phyloP scores from a whole-genome alignment of 2,888 invertebrate genomes.

The Neria commutata region DNA sequence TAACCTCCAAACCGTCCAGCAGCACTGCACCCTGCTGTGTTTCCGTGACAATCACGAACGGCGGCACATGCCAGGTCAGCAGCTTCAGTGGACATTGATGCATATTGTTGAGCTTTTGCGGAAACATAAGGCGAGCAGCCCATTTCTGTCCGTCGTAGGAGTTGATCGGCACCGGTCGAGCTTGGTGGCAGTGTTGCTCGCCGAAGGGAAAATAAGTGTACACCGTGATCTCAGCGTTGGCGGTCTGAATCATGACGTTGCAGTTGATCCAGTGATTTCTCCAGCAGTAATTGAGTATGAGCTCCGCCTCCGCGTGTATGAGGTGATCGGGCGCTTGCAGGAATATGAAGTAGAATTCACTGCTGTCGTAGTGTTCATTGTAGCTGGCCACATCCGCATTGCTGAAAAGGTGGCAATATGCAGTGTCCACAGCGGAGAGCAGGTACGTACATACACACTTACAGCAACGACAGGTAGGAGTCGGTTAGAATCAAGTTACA shows the following conservation, averaged over 20 bases:
- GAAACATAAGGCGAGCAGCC: slow-evolving; percentile 38
- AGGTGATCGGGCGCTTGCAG: slow-evolving; percentile 40
- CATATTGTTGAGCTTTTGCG: slow-evolving; percentile 42
- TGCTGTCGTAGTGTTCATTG: slow-evolving; percentile 39
- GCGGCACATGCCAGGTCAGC: slow-evolving; percentile 34
- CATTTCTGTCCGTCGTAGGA: slow-evolving; percentile 36
- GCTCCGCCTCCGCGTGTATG: slow-evolving; percentile 38
- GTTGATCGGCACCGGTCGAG: slow-evolving; percentile 38
- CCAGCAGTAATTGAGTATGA: slow-evolving; percentile 46
- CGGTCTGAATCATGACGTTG: slow-evolving; percentile 45
- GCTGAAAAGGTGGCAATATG: slow-evolving; percentile 33
- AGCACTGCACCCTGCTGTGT: slow-evolving; percentile 12
- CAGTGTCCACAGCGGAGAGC: slow-evolving; percentile 1
- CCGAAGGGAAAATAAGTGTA: slow-evolving; percentile 51
- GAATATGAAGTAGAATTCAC: slow-evolving; percentile 51
- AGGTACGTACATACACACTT: no score
- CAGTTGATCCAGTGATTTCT: slow-evolving; percentile 46
- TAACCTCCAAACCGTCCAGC: slow-evolving; percentile 41
- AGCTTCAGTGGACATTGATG: slow-evolving; percentile 40
- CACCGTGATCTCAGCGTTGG: slow-evolving; percentile 39
- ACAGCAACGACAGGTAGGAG: slow-evolving; percentile 32
- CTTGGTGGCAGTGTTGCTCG: slow-evolving; percentile 29
- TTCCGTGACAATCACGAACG: slow-evolving; percentile 28
- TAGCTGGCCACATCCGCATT: slow-evolving; percentile 42
- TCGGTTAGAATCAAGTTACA: slow-evolving; percentile 30